Conservation (phyloP, 2,888 invertebrate genomes). For the Trissolcus brochymenae region DNA sequence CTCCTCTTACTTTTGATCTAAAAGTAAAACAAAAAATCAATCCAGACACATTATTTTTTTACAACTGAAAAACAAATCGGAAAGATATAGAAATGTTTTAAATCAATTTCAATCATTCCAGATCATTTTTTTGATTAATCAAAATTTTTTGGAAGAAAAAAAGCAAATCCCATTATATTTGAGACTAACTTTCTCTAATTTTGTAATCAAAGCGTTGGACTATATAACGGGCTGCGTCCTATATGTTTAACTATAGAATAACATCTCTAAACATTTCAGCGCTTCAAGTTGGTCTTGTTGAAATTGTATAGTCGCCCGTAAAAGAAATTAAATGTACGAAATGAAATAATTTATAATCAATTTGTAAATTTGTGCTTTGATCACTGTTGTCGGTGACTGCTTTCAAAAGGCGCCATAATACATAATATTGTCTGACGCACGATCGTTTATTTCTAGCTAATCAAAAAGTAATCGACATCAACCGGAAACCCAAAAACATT, state of each 20-base stretch:
- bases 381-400: no score
- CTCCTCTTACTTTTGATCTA: slow-evolving; percentile 1
- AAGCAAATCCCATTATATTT: not conserved
- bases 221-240: slow-evolving; percentile 1
- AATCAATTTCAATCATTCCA: not conserved
- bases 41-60: not conserved
- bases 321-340: not conserved
- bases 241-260: slow-evolving; percentile 9
- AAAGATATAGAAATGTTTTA: not conserved
- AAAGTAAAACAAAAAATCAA: not conserved
- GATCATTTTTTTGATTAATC: not conserved
- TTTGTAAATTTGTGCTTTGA: no score
- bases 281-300: slow-evolving; percentile 1
- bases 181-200: slow-evolving; percentile 3
- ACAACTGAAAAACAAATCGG: not conserved
- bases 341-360: no score
- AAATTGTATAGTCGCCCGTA: not conserved
- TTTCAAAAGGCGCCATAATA: no score
- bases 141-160: not conserved
- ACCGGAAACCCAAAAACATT: slow-evolving; percentile 91
- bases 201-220: slow-evolving; percentile 7
- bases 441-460: slow-evolving; percentile 77
- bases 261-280: slow-evolving; percentile 4
- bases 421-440: not conserved
- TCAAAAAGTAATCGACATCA: slow-evolving; percentile 86